phyloP scores from a whole-genome alignment of 2,888 invertebrate genomes.

The Parelbella ahira region DNA sequence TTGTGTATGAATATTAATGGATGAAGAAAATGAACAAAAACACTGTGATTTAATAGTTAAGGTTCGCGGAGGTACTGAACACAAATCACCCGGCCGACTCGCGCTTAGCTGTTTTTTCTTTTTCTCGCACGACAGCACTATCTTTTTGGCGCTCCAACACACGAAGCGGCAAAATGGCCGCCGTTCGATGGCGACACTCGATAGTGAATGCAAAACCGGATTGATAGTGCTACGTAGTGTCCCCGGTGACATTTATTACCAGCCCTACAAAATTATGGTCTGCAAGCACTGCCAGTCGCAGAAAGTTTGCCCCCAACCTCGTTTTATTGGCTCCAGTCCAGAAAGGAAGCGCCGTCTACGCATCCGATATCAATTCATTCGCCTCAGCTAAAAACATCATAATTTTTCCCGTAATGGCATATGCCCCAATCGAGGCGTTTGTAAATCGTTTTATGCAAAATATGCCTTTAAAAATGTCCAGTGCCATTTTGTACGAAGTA shows the following conservation, averaged over 20 bases:
- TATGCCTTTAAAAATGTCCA: slow-evolving; percentile 22
- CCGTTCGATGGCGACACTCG: slow-evolving; percentile 61
- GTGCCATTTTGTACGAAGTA: slow-evolving; percentile 7
- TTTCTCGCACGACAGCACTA: slow-evolving; percentile 23
- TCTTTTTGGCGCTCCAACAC: slow-evolving; percentile 23
- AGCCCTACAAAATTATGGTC: slow-evolving; percentile 53
- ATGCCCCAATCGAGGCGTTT: slow-evolving; percentile 41
- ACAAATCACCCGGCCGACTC: slow-evolving; percentile 5
- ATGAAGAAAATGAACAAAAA: too few relatives aligned
- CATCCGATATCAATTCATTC: slow-evolving; percentile 59
- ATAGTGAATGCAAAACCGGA: slow-evolving; percentile 68
- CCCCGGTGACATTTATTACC: slow-evolving; percentile 67
- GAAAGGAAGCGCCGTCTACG: slow-evolving; percentile 45
- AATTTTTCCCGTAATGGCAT: slow-evolving; percentile 58
- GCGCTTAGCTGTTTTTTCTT: slow-evolving; percentile 24
- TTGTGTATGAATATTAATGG: too few relatives aligned
- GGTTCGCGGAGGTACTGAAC: slow-evolving; percentile 18
- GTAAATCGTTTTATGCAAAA: slow-evolving; percentile 43
- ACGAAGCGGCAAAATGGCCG: slow-evolving; percentile 21
- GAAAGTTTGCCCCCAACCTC: slow-evolving; percentile 60
- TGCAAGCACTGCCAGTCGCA: slow-evolving; percentile 40
- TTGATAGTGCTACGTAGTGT: slow-evolving; percentile 64
- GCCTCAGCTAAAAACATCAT: slow-evolving; percentile 70
- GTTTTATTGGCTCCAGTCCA: slow-evolving; percentile 72
- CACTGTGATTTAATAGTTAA: too few relatives aligned